Base-by-base conservation (phyloP, 2,113 vertebrate genomes). In the Laticauda laticaudata region DNA sequence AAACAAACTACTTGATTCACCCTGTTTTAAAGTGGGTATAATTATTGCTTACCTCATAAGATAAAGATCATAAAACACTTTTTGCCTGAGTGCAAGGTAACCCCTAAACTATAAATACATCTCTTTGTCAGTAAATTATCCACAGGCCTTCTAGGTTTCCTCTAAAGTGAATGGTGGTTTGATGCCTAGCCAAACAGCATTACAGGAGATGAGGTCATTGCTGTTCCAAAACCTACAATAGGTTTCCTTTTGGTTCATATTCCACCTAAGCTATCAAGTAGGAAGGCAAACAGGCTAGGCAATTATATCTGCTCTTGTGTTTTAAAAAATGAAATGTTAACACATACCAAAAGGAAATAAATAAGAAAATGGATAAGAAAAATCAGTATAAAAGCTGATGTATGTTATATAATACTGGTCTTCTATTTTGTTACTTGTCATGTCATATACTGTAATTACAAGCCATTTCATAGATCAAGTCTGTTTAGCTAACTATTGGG, bases 1-100 rank as follows among this genome's bases (percentile, higher is more conserved):
- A 90, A 23, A 90, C 92, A 87, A 93, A 23, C n/a, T 24, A 10
- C 88, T 86, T n/a, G 54, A 69, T 93, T 93, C 89, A 93, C 45
- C 57, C 11, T 34, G n/a, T 90, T 87, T 64, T 61, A 39, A 64
- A 93, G 88, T 20, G 21, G 81, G 23, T 14, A 93, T 93, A 90
- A 90, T 90, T 87, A 57, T 24, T 54, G 61, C 89, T 45, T 90
- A 43, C 92, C 39, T 92, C 61, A 56, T 89, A 92, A 81, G 92
- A 81, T 81, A 89, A 56, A 48, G 64, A 81, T 89, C 53, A 81
- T 89, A 54, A 89, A 92, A 54, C 81, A 24, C 81, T 61, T 87
- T 61, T 75, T 45, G 86, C 55, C 43, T 53, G 69, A 86, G 56
- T 87, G 56, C 55, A 43, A 53, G 48, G 29, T 39, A 75, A 53